phyloP scores from a whole-genome alignment of 2,113 vertebrate species.

The Erinaceus europaeus region DNA sequence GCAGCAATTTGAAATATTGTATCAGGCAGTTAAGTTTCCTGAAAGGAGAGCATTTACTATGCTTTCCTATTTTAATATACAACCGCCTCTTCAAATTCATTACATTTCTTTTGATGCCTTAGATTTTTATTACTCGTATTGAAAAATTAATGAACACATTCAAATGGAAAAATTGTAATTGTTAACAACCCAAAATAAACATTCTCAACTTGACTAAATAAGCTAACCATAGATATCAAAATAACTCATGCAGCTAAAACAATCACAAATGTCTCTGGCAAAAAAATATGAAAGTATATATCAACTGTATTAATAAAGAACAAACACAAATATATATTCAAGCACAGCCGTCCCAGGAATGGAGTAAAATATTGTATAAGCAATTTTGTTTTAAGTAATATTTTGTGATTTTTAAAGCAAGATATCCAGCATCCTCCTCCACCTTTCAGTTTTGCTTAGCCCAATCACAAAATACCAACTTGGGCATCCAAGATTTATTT shows the following conservation, averaged over 20 bases:
- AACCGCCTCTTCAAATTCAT: too few relatives aligned
- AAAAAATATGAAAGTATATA: conserved; percentile 57
- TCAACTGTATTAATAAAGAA: conserved; percentile 43
- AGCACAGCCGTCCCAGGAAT: conserved; percentile 71
- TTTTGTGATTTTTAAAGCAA: conserved; percentile 62
- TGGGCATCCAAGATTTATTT: conserved; percentile 43
- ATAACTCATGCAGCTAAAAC: conserved; percentile 54
- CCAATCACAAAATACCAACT: conserved; percentile 61
- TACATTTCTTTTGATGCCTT: not conserved
- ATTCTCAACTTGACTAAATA: conserved; percentile 20
- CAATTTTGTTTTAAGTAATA: conserved; percentile 34
- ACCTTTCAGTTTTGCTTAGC: conserved; percentile 42
- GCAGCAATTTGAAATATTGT: conserved; percentile 33
- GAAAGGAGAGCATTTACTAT: conserved; percentile 14
- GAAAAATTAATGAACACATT: conserved; percentile 39
- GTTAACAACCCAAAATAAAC: conserved; percentile 45
- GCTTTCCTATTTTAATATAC: not conserved
- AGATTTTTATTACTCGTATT: conserved; percentile 23
- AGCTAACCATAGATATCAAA: conserved; percentile 38
- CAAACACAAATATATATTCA: conserved; percentile 69
- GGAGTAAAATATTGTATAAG: conserved; percentile 35
- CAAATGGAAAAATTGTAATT: not conserved
- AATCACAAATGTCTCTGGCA: conserved; percentile 49
- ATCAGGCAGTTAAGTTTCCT: not conserved
- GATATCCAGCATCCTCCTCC: not conserved